These are phyloP conservation scores for Pelochelys cantorii DNA, from an alignment of 2,797 vertebrate species.

Conservation along the genomic window DNA sequence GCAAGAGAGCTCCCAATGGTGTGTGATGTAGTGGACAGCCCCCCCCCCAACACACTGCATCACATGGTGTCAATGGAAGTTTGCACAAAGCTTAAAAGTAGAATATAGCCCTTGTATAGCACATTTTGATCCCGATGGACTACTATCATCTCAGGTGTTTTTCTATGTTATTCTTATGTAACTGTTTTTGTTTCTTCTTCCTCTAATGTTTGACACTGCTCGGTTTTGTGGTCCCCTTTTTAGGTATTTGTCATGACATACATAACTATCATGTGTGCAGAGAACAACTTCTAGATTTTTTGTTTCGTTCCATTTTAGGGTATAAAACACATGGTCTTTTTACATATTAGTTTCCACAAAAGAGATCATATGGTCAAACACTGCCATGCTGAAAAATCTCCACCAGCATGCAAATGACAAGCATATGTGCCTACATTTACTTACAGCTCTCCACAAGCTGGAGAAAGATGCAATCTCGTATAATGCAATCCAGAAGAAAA, in stretches of 20 bases:
- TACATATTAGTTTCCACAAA: not conserved
- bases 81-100: not conserved
- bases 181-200: not conserved
- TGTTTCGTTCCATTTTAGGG: not conserved
- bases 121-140: not conserved
- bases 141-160: not conserved
- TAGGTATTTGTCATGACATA: not conserved
- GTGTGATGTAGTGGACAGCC: too few species aligned
- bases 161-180: not conserved
- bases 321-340: not conserved
- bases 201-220: not conserved
- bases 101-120: not conserved
- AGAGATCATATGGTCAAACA: not conserved
- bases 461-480: not conserved
- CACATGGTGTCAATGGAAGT: not conserved
- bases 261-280: not conserved
- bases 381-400: too few species aligned
- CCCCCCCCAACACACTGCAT: too few species aligned
- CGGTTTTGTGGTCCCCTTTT: not conserved
- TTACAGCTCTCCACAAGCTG: not conserved
- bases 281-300: not conserved
- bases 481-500: not conserved
- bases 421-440: not conserved
- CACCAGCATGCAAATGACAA: too few species aligned
- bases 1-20: not conserved